Conservation (phyloP, 2,888 invertebrate species). For the Sesia bembeciformis region DNA sequence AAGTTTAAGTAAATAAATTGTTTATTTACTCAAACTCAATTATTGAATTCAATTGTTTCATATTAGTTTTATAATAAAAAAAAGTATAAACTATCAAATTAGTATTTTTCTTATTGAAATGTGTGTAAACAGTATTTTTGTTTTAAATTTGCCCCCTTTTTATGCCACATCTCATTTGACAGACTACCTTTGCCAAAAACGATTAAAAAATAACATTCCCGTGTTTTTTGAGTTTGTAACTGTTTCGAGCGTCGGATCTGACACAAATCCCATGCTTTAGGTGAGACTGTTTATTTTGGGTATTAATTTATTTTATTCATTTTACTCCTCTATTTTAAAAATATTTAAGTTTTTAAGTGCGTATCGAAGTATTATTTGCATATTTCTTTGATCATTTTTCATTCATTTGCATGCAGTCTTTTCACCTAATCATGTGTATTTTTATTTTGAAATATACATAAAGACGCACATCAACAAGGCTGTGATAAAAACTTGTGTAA, state of each 20-base stretch:
- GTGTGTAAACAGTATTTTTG: too few species aligned
- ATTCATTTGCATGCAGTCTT: conserved; percentile 19
- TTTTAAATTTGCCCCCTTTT: too few species aligned
- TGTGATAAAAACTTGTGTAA: conserved; percentile 58
- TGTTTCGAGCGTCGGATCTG: neutral
- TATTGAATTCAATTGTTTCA: too few species aligned
- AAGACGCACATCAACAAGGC: conserved; percentile 63
- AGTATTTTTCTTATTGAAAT: too few species aligned
- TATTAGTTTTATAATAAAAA: too few species aligned
- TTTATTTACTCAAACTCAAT: too few species aligned
- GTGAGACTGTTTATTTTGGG: neutral
- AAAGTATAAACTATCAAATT: too few species aligned
- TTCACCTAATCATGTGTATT: conserved; percentile 14
- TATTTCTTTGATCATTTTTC: neutral
- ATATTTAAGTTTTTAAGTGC: neutral
- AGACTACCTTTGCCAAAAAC: neutral
- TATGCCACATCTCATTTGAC: too few species aligned
- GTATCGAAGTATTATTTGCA: neutral
- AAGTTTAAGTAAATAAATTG: too few species aligned
- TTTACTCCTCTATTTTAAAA: neutral
- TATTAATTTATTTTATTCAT: neutral
- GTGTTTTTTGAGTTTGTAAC: neutral
- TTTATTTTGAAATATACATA: conserved; percentile 18
- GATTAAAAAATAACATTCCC: neutral
- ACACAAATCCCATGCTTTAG: neutral